Evolutionary conservation across 2,797 vertebrate genomes (phyloP), one percentile per base, ranked within the genome.

Genomic region (Lycodopsis pacificus): DNA sequence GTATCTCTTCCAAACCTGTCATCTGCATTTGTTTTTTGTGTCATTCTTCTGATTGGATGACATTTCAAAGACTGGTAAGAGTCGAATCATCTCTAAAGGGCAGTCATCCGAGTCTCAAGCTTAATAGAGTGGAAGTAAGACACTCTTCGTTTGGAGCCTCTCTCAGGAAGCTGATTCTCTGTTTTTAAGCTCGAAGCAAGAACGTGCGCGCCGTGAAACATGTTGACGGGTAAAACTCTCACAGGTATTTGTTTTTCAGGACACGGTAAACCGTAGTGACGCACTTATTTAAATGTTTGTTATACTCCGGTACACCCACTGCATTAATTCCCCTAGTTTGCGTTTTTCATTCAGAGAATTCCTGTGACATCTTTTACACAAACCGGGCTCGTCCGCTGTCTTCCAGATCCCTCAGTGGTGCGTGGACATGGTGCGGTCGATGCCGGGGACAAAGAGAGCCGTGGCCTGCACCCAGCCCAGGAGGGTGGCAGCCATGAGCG

Each of bases 341-440:
- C 4, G 4, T 7, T 32, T n/a, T 38, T 49, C 20, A 22, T 30
- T 54, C 7, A 14, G 53, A 58, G 7, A 32, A 40, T 56, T 66
- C 40, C 19, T 59, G 11, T 19, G 2, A 48, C 40, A 8, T 34
- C n/a, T 72, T 42, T 71, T 1, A 14, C 17, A 48, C n/a, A 53
- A 42, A 53, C 0, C 20, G 1, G 11, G 30, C 38, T 25, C 46
- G 4, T 42, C 27, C 20, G 4, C 49, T 48, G 13, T 73, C 32
- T 57, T 78, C 17, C 89, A 99, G 98, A 99, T 99, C 87, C 98
- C 98, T 62, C 97, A 99, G 20, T 99, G 98, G 97, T 99, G 98
- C 25, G 98, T 98, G 58, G 97, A 99, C 83, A 98, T 97, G 94
- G 96, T 98, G 92, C 94, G 96, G 20, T 95, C 96, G 0, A 63